phyloP scores from a whole-genome alignment of 2,888 invertebrate genomes.

The Mimas tiliae region DNA sequence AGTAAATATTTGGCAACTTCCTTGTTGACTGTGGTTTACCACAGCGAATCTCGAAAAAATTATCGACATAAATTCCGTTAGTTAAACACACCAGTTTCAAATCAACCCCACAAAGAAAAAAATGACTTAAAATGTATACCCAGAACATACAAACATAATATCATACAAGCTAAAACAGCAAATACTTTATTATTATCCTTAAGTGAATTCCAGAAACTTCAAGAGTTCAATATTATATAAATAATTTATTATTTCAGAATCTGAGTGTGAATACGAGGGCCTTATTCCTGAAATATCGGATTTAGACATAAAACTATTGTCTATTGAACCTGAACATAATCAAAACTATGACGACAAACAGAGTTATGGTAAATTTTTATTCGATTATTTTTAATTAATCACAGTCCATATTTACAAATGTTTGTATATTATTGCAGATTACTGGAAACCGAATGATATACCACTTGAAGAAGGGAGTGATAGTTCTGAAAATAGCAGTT shows the following conservation, averaged over 20 bases:
- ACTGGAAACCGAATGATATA: constrained; percentile 76
- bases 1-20: no score
- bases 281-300: constrained; percentile 74
- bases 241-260: constrained; percentile 58
- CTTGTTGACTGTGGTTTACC: no score
- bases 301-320: constrained; percentile 67
- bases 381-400: background rate
- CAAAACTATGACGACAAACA: constrained; percentile 65
- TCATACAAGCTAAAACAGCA: no score
- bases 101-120: no score
- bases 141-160: no score
- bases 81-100: no score
- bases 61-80: no score
- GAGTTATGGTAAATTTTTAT: constrained; percentile 62
- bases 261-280: constrained; percentile 73
- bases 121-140: no score
- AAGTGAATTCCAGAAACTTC: no score
- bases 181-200: no score
- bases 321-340: constrained; percentile 69
- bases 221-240: background rate
- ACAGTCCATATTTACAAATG: background rate
- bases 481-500: constrained; percentile 77
- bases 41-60: no score
- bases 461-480: constrained; percentile 75
- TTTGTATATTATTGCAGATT: constrained; percentile 55